Percentiles rank a stretch among this genome's conserved stretches.
phyloP scores from a whole-genome alignment of 2,797 vertebrate genomes.

The Morus bassanus region DNA sequence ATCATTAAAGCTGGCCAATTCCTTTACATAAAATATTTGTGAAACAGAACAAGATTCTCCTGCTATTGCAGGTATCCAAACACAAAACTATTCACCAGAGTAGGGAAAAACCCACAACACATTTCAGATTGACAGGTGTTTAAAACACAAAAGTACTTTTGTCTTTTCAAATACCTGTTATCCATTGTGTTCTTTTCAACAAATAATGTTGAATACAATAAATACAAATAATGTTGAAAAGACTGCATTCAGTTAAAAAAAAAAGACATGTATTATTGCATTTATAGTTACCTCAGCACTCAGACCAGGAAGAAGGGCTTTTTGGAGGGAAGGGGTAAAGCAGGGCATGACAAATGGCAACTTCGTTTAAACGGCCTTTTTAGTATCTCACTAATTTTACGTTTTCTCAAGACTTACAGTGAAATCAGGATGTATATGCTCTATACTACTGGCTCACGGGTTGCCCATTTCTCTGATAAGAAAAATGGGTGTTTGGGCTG shows the following conservation, averaged over 20 bases:
- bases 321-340: background rate
- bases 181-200: background rate
- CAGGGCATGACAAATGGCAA: background rate
- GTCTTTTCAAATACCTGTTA: background rate
- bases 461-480: background rate
- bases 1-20: background rate
- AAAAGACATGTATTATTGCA: background rate
- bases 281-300: background rate
- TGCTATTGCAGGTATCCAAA: background rate
- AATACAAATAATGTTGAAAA: background rate
- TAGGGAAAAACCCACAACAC: background rate
- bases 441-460: fast-evolving
- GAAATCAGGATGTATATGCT: background rate
- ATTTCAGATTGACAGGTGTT: background rate
- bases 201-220: background rate
- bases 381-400: background rate
- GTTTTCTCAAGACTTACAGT: background rate
- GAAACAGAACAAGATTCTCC: background rate
- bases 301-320: background rate
- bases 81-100: background rate
- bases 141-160: background rate
- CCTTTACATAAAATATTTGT: background rate
- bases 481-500: background rate
- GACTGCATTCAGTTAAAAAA: background rate
- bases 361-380: background rate